phyloP scores from a whole-genome alignment of 2,797 vertebrate genomes.

The Limnodromus scolopaceus region DNA sequence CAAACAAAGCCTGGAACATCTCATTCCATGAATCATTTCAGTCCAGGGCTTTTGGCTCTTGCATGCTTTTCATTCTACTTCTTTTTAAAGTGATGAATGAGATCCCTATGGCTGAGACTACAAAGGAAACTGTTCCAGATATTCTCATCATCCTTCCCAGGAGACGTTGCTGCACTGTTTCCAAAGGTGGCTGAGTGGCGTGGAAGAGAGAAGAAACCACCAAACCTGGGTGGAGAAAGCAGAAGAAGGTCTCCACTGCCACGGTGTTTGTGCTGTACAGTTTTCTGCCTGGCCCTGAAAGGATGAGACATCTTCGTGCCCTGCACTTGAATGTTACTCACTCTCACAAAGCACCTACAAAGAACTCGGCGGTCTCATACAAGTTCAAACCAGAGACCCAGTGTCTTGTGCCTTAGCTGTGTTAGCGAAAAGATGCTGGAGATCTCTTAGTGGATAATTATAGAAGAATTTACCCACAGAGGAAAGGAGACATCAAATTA shows the following conservation, averaged over 20 bases:
- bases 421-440: background rate
- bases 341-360: background rate
- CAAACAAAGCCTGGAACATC: slow-evolving; percentile 20
- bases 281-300: background rate
- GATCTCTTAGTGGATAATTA: background rate
- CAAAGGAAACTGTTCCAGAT: background rate
- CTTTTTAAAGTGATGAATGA: background rate
- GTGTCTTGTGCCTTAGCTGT: background rate
- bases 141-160: background rate
- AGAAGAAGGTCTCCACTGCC: background rate
- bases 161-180: background rate
- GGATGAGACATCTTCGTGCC: background rate
- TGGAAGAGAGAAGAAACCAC: background rate
- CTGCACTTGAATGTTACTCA: background rate
- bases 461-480: background rate
- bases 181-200: background rate
- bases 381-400: background rate
- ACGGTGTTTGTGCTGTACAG: background rate
- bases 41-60: background rate
- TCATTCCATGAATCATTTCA: background rate
- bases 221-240: background rate
- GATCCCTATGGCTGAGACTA: background rate
- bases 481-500: slow-evolving; percentile 1
- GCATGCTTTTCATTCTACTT: background rate
- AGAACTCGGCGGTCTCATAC: background rate